Percentiles rank a stretch among this genome's conserved stretches.
phyloP scores from a whole-genome alignment of 1,140 invertebrate genomes.

The Drosophila tristis region DNA sequence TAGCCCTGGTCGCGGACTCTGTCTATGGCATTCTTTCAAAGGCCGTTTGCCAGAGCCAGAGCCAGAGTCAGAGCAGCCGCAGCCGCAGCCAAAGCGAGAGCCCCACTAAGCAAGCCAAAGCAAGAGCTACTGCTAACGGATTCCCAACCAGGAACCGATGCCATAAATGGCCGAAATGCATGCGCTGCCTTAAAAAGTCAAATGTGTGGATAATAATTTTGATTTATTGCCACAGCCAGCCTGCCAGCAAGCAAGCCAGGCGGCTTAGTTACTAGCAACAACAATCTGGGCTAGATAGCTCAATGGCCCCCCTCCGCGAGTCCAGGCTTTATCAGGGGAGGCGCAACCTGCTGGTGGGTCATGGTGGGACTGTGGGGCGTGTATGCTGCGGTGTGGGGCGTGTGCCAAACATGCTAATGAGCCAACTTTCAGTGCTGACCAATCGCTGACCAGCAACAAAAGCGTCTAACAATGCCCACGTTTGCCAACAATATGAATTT shows the following conservation, averaged over 20 bases:
- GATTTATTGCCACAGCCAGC: conserved; percentile 69
- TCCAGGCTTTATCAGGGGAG: conserved; percentile 55
- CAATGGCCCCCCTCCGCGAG: conserved; percentile 37
- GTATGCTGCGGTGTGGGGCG: conserved; percentile 67
- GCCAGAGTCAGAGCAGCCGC: background rate
- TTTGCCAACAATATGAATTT: conserved; percentile 69
- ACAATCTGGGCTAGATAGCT: conserved; percentile 74
- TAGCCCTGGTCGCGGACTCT: conserved; percentile 17
- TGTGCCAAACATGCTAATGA: conserved; percentile 79
- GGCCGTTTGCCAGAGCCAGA: conserved; percentile 54
- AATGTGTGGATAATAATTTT: conserved; percentile 81
- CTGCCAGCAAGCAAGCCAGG: conserved; percentile 18
- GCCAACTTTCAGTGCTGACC: conserved; percentile 68
- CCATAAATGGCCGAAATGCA: conserved; percentile 74
- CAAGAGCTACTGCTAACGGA: conserved; percentile 50
- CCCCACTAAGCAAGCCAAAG: conserved; percentile 8
- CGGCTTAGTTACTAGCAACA: background rate
- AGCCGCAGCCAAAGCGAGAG: background rate
- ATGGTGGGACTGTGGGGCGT: conserved; percentile 45
- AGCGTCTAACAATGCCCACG: conserved; percentile 53
- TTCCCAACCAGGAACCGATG: conserved; percentile 60
- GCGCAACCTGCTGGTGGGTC: conserved; percentile 37
- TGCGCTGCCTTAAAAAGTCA: conserved; percentile 74
- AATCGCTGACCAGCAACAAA: conserved; percentile 56
- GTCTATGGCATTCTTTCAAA: conserved; percentile 74